Evolutionary conservation across 2,888 invertebrate species (phyloP).

Genomic region (Oegoconia quadripuncta): DNA sequence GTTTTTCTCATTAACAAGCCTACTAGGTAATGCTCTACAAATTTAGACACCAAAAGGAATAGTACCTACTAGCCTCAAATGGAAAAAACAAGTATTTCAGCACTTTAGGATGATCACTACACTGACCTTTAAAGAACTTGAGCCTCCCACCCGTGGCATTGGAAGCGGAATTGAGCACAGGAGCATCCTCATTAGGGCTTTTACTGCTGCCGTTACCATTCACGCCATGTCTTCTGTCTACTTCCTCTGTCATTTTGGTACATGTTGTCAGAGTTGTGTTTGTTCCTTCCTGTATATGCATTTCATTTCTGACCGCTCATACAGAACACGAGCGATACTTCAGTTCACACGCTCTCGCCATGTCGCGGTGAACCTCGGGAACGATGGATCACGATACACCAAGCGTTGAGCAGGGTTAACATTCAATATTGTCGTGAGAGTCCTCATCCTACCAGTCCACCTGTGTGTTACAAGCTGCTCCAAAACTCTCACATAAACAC

Average conservation of each 20-base stretch:
- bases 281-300: conserved; percentile 82
- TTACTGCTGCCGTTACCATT: conserved; percentile 83
- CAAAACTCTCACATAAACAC: conserved; percentile 70
- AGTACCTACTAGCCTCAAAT: conserved; percentile 12
- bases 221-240: conserved; percentile 85
- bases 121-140: conserved; percentile 88
- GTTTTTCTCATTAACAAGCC: conserved; percentile 40
- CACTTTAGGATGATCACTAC: background rate
- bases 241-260: conserved; percentile 82
- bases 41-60: conserved; percentile 7
- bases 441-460: conserved; percentile 76
- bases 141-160: conserved; percentile 84
- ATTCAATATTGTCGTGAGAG: conserved; percentile 64
- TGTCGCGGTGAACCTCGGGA: conserved; percentile 55
- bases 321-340: conserved; percentile 69
- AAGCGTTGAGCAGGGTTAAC: conserved; percentile 53
- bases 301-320: conserved; percentile 81
- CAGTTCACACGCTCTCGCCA: conserved; percentile 69
- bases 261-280: conserved; percentile 86
- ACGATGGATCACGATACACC: conserved; percentile 54
- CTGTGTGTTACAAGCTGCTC: conserved; percentile 65
- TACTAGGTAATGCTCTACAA: conserved; percentile 15
- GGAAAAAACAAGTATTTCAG: conserved; percentile 2
- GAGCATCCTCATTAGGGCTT: conserved; percentile 68
- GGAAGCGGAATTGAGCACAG: conserved; percentile 63